Conservation (phyloP, 2,797 vertebrate species). For the Alca torda region DNA sequence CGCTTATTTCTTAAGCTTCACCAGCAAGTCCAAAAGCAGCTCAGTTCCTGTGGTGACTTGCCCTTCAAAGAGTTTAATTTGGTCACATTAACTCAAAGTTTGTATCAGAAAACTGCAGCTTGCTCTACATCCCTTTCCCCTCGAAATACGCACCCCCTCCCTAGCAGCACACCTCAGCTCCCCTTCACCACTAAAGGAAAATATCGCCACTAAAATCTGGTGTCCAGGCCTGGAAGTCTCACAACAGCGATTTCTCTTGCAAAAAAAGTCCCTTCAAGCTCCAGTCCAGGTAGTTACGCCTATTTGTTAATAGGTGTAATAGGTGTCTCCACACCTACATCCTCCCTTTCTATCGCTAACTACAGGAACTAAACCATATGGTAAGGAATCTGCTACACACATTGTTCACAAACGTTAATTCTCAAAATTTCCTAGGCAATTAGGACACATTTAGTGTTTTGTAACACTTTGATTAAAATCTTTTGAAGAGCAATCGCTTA, state of each 20-base stretch:
- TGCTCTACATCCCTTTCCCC: background rate
- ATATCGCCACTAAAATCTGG: background rate
- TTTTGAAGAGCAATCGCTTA: background rate
- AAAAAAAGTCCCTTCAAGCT: background rate
- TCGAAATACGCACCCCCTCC: background rate
- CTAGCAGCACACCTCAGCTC: background rate
- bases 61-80: background rate
- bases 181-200: background rate
- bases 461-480: background rate
- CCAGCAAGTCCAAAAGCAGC: background rate
- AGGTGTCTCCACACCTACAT: no score
- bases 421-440: background rate
- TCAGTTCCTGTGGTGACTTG: background rate
- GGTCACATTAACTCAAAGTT: background rate
- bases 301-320: no score
- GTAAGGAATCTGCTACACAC: background rate
- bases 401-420: background rate
- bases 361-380: background rate
- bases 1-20: background rate
- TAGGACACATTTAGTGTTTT: background rate
- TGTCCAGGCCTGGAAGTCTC: background rate
- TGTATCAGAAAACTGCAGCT: background rate
- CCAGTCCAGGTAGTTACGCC: background rate
- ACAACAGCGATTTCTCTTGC: background rate
- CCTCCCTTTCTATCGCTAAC: background rate